Evolutionary conservation across 2,888 invertebrate genomes (phyloP), one percentile per base, ranked within the genome.

Genomic region (Apodemia mormo): DNA sequence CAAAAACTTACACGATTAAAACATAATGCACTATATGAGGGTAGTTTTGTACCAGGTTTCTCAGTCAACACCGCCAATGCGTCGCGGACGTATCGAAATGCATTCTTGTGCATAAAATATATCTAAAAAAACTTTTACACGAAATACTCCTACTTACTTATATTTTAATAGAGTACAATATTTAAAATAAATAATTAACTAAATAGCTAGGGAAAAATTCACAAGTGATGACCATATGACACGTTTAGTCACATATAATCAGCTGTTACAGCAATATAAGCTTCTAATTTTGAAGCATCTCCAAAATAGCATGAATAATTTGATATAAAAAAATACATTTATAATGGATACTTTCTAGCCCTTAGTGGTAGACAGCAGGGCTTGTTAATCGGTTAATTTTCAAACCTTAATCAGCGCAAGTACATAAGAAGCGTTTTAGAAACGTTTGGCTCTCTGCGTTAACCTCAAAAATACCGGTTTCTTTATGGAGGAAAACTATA

Each of bases 11-110:
- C 78, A 79, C 77, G 81, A 83, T 79, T 85, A 88, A 88, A 89
- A 88, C 83, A 86, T 86, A 90, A 89, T 89, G 89, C 89, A 90
- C 90, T 88, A 89, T 79, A 82, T 87, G 88, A 88, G 87, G 86
- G 85, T 88, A 85, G 81, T 82, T 89, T 89, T 90, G 90, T 91
- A 90, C 89, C 90, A 83, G 87, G 79, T 84, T 81, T 75, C 14
- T 88, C 86, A 89, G 87, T 90, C 89, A 81, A 76, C 74, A 73
- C 78, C 74, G 76, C 77, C 80, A 76, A 79, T 80, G 78, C 74
- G 76, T 74, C 75, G 77, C 81, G 84, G 86, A 85, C 86, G 82
- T 82, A 79, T 83, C 76, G 77, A 90, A 88, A 90, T 89, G 86
- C 87, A 72, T 72, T 75, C 56, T 75, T 79, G 88, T 89, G 89